Evolutionary conservation across 2,113 vertebrate genomes (phyloP), one percentile per base, ranked within the genome.

Genomic region (Carollia perspicillata): DNA sequence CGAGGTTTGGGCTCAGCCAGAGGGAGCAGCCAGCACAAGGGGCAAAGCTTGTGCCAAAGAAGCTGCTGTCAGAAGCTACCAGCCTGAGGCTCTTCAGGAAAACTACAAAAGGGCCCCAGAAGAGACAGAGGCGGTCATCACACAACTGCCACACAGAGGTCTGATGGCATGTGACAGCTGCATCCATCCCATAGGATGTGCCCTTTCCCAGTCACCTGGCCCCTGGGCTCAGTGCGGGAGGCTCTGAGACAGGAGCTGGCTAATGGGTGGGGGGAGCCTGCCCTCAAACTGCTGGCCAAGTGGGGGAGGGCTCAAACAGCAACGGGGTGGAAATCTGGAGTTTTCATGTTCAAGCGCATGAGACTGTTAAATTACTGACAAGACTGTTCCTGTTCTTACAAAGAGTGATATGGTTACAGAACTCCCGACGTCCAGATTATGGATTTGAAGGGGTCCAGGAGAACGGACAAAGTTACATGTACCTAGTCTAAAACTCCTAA

Each of bases 221-320:
- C 77, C 13, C 60, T 8, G 23, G 37, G 28, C 4, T 90, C 49
- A 5, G 8, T 8, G 26, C 51, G 4, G 35, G 22, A 60, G 13
- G 53, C 6, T 53, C 40, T 68, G 60, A 75, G 79, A 28, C 10
- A 47, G 28, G 40, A 60, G n/a, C 26, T 53, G 63, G 68, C 16
- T 37, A 8, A 33, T 12, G 0, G n/a, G n/a, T 2, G 26, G 42
- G 6, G 63, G 17, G 6, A 9, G 10, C 10, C 4, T 0, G 2
- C 5, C 26, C 37, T 90, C 44, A 60, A 35, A 47, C 2, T 22
- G 26, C 30, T 72, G 20, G 35, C 20, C 3, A 8, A 42, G 26
- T 0, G 2, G n/a, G 10, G 17, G 2, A 68, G 35, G 30, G 40
- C 80, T 93, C 35, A 47, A 65, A 55, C 8, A 30, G 14, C 9